A percentile compares a stretch with the other conserved stretches of the same genome.
phyloP scores from a whole-genome alignment of 1,140 invertebrate species.

The Drosophila ironensis region DNA sequence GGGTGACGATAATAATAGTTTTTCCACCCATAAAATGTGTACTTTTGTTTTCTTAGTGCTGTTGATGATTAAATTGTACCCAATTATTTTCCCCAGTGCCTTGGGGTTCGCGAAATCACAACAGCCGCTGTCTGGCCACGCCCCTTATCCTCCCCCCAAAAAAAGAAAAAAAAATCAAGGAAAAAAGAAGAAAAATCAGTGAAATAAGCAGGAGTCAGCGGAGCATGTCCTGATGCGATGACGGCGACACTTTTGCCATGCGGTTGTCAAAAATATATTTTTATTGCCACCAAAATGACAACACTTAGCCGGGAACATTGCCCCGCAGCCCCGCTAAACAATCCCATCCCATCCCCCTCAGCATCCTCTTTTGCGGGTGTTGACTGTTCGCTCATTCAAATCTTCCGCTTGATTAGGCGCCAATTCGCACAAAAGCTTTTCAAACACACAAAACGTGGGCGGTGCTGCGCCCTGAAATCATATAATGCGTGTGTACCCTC shows the following conservation, averaged over 20 bases:
- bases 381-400: slow-evolving; percentile 72
- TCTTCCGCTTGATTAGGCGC: slow-evolving; percentile 81
- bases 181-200: not conserved
- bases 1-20: too few species aligned
- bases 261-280: slow-evolving; percentile 78
- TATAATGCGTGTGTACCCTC: slow-evolving; percentile 41
- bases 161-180: too few species aligned
- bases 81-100: slow-evolving; percentile 7
- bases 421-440: slow-evolving; percentile 69
- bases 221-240: slow-evolving; percentile 60
- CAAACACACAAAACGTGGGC: slow-evolving; percentile 49
- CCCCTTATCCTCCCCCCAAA: slow-evolving; percentile 31
- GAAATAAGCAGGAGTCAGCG: slow-evolving; percentile 13
- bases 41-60: too few species aligned
- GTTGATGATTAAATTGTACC: not conserved
- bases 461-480: slow-evolving; percentile 62
- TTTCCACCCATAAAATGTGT: too few species aligned
- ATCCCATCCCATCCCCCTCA: not conserved
- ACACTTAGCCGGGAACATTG: slow-evolving; percentile 58
- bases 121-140: slow-evolving; percentile 66
- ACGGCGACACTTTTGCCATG: slow-evolving; percentile 53
- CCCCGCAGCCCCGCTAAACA: too few species aligned
- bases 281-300: slow-evolving; percentile 80
- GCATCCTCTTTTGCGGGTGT: slow-evolving; percentile 45
- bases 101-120: slow-evolving; percentile 49